A percentile compares a stretch with the other conserved stretches of the same genome.
These are phyloP conservation scores for Mormyrops attenuatus DNA, from an alignment of 2,797 vertebrate genomes.

Conservation along the genomic window DNA sequence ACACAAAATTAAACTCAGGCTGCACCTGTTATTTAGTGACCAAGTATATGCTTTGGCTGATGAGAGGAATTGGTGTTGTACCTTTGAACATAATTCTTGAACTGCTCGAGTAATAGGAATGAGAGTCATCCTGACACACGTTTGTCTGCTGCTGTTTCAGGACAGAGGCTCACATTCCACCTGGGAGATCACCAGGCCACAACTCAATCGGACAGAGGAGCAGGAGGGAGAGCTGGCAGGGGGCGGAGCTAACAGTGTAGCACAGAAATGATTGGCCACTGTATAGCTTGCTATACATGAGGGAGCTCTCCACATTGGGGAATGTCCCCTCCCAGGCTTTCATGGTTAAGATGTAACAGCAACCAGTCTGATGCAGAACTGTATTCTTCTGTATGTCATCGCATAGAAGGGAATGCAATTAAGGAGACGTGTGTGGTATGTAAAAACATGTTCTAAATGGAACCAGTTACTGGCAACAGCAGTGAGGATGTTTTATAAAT, in stretches of 20 bases:
- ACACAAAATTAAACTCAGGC: neutral
- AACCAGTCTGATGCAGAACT: neutral
- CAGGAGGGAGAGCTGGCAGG: slow-evolving; percentile 16
- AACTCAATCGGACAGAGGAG: slow-evolving; percentile 22
- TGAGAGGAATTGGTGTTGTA: neutral
- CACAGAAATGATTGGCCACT: neutral
- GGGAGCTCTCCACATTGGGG: neutral
- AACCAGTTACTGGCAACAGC: neutral
- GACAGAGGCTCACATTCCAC: slow-evolving; percentile 76
- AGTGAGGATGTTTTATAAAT: neutral
- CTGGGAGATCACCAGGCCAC: slow-evolving; percentile 67
- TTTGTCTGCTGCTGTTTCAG: slow-evolving; percentile 50
- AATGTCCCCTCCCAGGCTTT: neutral
- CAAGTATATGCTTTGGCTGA: neutral
- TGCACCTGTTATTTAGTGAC: neutral
- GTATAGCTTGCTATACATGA: neutral
- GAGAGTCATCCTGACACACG: neutral
- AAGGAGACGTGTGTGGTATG: neutral
- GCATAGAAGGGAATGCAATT: neutral
- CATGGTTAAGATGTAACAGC: neutral
- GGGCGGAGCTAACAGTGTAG: neutral
- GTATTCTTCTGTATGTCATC: neutral
- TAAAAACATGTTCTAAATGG: neutral
- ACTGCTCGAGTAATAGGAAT: neutral
- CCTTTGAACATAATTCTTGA: neutral